phyloP scores from a whole-genome alignment of 2,113 vertebrate species.

The Orcinus orca region DNA sequence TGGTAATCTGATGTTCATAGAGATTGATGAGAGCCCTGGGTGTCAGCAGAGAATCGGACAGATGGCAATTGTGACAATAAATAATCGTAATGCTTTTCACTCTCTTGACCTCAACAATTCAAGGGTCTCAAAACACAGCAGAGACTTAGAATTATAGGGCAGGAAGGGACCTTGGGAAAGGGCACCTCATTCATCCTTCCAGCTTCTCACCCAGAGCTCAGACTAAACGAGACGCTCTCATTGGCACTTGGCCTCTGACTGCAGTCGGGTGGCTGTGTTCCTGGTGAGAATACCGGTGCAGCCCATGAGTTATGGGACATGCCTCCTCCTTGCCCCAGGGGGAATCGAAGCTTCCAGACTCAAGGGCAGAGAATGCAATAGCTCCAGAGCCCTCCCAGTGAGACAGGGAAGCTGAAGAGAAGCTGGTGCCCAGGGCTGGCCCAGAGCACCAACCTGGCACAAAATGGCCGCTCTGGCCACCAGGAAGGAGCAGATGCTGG shows the following conservation, averaged over 20 bases:
- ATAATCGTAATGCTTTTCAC: constrained; percentile 34
- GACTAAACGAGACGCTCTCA: not conserved
- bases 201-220: not conserved
- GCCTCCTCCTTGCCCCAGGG: not conserved
- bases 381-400: not conserved
- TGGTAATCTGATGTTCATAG: not conserved
- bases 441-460: not conserved
- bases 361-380: not conserved
- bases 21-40: constrained; percentile 51
- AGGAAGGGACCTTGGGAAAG: constrained; percentile 22
- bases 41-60: constrained; percentile 43
- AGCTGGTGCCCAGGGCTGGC: not conserved
- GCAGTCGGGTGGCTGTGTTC: not conserved
- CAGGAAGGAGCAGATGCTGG: not conserved
- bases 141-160: constrained; percentile 35
- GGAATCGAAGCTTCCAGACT: not conserved
- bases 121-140: constrained; percentile 55
- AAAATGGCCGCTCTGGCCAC: not conserved
- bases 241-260: not conserved
- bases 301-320: not conserved
- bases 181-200: not conserved
- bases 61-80: constrained; percentile 51
- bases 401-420: not conserved
- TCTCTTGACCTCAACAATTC: constrained; percentile 38
- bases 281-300: not conserved